Conservation (phyloP, 2,888 invertebrate genomes). For the Cryptocephalus primarius region DNA sequence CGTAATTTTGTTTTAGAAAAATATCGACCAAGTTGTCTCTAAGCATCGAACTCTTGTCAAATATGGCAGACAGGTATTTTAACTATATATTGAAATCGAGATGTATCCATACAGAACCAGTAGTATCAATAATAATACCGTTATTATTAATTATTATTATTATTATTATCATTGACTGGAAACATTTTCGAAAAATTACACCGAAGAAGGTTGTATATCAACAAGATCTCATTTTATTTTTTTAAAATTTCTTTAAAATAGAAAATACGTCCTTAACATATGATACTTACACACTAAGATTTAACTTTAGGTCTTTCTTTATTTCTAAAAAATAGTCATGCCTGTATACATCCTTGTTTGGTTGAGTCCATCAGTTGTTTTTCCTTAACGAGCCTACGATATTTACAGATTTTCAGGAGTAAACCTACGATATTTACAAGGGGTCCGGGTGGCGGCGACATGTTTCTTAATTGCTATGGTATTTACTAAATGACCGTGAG, state of each 20-base stretch:
- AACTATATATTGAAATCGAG: background rate
- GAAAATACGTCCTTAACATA: constrained; percentile 22
- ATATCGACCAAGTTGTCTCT: too few species aligned
- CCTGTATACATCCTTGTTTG: constrained; percentile 33
- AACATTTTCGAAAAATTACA: constrained; percentile 7
- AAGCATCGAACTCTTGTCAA: too few species aligned
- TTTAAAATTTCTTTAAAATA: constrained; percentile 4
- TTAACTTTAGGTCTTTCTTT: constrained; percentile 8
- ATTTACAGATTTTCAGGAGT: background rate
- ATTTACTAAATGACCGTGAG: too few species aligned
- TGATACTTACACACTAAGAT: constrained; percentile 14
- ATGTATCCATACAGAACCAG: background rate
- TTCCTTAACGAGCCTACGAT: too few species aligned
- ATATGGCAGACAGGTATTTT: background rate
- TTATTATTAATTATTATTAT: constrained; percentile 6
- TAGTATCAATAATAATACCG: background rate
- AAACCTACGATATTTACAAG: constrained; percentile 6
- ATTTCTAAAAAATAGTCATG: constrained; percentile 28
- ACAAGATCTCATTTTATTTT: constrained; percentile 18
- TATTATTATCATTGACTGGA: background rate
- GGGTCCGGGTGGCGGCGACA: too few species aligned
- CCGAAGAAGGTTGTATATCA: constrained; percentile 14
- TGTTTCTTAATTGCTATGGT: too few species aligned
- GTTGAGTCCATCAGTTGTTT: constrained; percentile 11
- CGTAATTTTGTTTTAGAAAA: too few species aligned